Percentiles rank a stretch among this genome's conserved stretches.
These are phyloP conservation scores for Mimumesa dahlbomi DNA, from an alignment of 2,888 invertebrate genomes.

Conservation along the genomic window DNA sequence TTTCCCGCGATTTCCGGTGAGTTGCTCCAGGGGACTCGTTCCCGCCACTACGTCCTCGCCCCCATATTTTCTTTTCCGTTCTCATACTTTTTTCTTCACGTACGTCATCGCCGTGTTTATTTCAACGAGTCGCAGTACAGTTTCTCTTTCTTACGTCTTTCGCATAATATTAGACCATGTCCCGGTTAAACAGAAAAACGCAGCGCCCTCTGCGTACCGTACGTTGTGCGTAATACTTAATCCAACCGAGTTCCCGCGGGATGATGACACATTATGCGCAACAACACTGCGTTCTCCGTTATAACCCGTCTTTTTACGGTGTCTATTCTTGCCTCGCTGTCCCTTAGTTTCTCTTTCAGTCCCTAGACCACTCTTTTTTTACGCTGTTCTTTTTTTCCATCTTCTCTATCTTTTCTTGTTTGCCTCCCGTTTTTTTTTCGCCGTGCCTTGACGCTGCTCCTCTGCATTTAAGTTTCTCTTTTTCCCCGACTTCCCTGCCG, in stretches of 20 bases:
- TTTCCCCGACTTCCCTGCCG: not conserved
- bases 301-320: slow-evolving; percentile 18
- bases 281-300: slow-evolving; percentile 16
- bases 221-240: slow-evolving; percentile 29
- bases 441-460: no score
- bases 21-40: not conserved
- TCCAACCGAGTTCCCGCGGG: slow-evolving; percentile 10
- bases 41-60: not conserved
- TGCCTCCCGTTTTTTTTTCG: not conserved
- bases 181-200: no score
- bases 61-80: not conserved
- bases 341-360: not conserved
- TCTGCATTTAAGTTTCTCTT: slow-evolving; percentile 1
- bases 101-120: not conserved
- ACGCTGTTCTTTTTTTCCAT: slow-evolving; percentile 3
- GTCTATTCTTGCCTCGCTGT: slow-evolving; percentile 21
- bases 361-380: not conserved
- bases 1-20: not conserved
- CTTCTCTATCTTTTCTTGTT: slow-evolving; percentile 5
- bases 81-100: not conserved
- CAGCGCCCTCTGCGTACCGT: not conserved
- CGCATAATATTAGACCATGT: not conserved
- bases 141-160: not conserved
- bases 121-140: not conserved
- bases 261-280: slow-evolving; percentile 26